A percentile compares a stretch with the other conserved stretches of the same genome.
Evolutionary conservation across 2,797 vertebrate species (phyloP).

Genomic region (Coreius guichenoti): DNA sequence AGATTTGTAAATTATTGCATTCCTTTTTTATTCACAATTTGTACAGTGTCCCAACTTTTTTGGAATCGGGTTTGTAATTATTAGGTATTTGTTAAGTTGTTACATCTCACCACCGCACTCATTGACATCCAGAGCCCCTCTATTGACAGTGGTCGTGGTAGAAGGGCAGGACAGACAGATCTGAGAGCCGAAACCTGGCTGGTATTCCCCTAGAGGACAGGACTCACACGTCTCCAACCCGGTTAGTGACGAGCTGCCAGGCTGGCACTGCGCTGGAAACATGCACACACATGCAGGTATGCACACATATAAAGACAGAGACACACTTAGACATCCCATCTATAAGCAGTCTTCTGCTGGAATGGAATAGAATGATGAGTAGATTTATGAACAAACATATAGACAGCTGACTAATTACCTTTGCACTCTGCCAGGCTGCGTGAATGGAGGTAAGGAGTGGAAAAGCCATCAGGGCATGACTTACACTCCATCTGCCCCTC

Average conservation of each 20-base stretch:
- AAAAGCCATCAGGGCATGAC: constrained; percentile 85
- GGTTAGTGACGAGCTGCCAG: constrained; percentile 89
- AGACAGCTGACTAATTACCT: constrained; percentile 75
- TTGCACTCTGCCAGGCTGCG: constrained; percentile 90
- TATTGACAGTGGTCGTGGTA: constrained; percentile 90
- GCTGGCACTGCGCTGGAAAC: constrained; percentile 90
- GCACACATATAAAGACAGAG: constrained; percentile 12
- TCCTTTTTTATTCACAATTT: too few relatives aligned
- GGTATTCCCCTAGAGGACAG: constrained; percentile 91
- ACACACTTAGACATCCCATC: constrained; percentile 28
- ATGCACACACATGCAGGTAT: constrained; percentile 46
- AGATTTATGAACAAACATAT: not conserved
- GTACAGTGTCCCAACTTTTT: too few relatives aligned
- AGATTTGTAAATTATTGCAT: too few relatives aligned
- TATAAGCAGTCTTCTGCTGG: not conserved
- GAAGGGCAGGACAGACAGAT: constrained; percentile 86
- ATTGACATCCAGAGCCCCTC: constrained; percentile 86
- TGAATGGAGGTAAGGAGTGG: constrained; percentile 93
- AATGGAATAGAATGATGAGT: not conserved
- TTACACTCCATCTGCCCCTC: constrained; percentile 95
- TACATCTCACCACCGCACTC: constrained; percentile 90
- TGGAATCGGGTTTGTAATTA: too few relatives aligned
- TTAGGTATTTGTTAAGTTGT: not conserved
- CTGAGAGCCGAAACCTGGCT: constrained; percentile 84
- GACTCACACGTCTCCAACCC: constrained; percentile 97